Evolutionary conservation across 2,113 vertebrate species (phyloP).

Genomic region (Pomatorhinus ruficollis): DNA sequence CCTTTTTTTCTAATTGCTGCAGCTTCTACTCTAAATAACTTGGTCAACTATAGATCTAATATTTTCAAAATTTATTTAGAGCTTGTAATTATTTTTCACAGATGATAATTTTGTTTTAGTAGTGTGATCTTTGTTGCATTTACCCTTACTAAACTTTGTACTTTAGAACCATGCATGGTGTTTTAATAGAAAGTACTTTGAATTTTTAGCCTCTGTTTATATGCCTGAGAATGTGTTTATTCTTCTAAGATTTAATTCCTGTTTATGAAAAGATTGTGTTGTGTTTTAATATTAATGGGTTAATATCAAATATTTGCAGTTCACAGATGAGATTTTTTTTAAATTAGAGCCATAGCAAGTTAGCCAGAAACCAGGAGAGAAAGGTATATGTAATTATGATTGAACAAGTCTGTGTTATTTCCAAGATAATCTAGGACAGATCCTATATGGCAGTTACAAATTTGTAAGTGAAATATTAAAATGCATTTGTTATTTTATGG

Average conservation of each 20-base stretch:
- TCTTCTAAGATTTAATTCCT: not conserved
- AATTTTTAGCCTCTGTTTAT: not conserved
- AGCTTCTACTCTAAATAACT: not conserved
- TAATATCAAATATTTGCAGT: not conserved
- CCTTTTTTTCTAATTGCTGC: not conserved
- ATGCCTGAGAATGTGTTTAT: not conserved
- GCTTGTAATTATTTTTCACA: not conserved
- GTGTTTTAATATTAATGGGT: not conserved
- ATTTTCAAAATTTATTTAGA: not conserved
- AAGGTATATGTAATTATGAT: not conserved
- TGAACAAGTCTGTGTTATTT: not conserved
- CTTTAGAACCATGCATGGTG: not conserved
- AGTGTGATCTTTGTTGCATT: not conserved
- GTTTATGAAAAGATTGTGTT: not conserved
- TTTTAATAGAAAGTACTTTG: not conserved
- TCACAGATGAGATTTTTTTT: not conserved
- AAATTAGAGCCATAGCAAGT: not conserved
- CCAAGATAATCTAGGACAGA: not conserved
- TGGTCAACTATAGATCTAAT: not conserved
- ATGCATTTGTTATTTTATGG: not conserved
- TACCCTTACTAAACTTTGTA: not conserved
- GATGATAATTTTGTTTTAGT: not conserved
- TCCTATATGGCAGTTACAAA: not conserved
- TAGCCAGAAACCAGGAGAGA: not conserved
- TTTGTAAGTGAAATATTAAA: not conserved